Base-by-base conservation (phyloP, 2,888 invertebrate genomes). In the Diabrotica balteata region DNA sequence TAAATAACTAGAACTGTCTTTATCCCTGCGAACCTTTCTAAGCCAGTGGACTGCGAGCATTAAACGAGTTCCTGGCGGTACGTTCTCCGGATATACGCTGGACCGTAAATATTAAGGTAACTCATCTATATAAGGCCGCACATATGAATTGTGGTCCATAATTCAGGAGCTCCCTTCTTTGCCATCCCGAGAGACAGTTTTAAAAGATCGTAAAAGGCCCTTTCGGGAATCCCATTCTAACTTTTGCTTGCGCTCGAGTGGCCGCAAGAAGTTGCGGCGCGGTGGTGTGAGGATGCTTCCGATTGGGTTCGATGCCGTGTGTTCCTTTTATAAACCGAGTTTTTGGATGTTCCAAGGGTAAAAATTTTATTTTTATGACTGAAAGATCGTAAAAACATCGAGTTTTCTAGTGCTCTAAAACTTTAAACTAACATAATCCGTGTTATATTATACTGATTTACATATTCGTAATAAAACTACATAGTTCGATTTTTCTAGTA, bases 51-150 rank as follows among this genome's bases (percentile, higher is more conserved):
- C 76, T 71, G 78, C 72, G 75, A 74, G 4, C 78, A 79, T 79
- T 79, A 79, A 79, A 76, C 74, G 77, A 74, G 73, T 76, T 78
- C 77, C 78, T 77, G 77, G 77, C 76, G 73, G 57, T 57, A 51
- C 46, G 58, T 55, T 75, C 76, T 77, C 75, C 73, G 77, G 75
- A 79, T 77, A 75, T 77, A 78, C 76, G 76, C 75, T 74, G 74
- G 67, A 75, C 67, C 74, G 69, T 76, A 75, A 75, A 75, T 75
- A 76, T 75, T 74, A 75, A 76, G 74, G 75, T 73, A 76, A 75
- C 74, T 76, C 75, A 73, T 73, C 76, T 75, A 73, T 75, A 72
- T 76, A 72, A 74, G 73, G 73, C 69, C 72, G 74, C 73, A 75
- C 75, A 74, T 73, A 75, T 74, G 75, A 76, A 76, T 75, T 75